A percentile compares a stretch with the other conserved stretches of the same genome.
Conservation (phyloP, 1,140 invertebrate species). For the Eufriesea mexicana region DNA sequence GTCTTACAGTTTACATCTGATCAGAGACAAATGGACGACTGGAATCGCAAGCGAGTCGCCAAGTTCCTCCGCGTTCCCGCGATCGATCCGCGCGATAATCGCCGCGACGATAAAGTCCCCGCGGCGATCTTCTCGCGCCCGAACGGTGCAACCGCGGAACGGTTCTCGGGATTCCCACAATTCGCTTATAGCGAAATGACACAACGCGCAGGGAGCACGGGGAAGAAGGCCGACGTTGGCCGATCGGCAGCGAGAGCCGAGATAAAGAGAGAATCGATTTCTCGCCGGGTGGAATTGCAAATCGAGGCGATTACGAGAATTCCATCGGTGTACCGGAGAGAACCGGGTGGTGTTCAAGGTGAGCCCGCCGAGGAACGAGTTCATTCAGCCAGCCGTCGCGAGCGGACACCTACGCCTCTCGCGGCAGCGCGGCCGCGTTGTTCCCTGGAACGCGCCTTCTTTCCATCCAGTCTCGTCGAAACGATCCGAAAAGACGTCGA, state of each 20-base stretch:
- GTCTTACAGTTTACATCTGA: background rate
- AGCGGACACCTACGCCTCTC: conserved; percentile 52
- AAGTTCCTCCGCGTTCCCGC: background rate
- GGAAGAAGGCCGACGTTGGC: conserved; percentile 45
- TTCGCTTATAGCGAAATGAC: conserved; percentile 6
- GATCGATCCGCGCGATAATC: conserved; percentile 7
- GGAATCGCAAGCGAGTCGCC: background rate
- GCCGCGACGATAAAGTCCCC: background rate
- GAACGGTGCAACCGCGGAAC: conserved; percentile 6
- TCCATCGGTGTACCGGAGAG: conserved; percentile 39
- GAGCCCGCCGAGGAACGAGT: conserved; percentile 39
- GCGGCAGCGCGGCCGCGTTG: conserved; percentile 6
- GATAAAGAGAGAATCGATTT: conserved; percentile 55
- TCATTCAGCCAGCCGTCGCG: conserved; percentile 9
- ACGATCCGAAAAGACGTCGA: conserved; percentile 17
- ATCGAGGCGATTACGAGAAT: conserved; percentile 59
- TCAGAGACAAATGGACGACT: background rate
- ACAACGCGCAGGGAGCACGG: conserved; percentile 16
- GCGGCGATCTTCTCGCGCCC: conserved; percentile 11
- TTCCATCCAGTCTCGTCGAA: conserved; percentile 46
- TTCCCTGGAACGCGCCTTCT: conserved; percentile 15
- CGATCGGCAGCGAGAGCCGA: conserved; percentile 20
- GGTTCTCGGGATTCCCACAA: conserved; percentile 22
- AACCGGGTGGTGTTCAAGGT: conserved; percentile 42
- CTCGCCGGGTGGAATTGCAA: conserved; percentile 46